A percentile compares a stretch with the other conserved stretches of the same genome.
Evolutionary conservation across 2,113 vertebrate genomes (phyloP).

Genomic region (Antechinus stuartii): DNA sequence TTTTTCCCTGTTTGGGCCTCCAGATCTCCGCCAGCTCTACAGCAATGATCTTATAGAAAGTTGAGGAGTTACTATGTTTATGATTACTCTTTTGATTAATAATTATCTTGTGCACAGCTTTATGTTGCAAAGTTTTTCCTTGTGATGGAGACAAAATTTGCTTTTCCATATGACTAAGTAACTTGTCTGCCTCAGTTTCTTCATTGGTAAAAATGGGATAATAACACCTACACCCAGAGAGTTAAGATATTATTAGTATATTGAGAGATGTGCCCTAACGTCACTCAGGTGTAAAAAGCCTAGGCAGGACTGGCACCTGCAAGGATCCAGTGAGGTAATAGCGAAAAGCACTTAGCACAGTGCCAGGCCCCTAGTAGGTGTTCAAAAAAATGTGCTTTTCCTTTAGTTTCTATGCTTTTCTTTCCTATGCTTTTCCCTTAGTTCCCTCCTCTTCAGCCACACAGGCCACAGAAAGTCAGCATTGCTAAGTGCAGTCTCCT

Average conservation of each 20-base stretch:
- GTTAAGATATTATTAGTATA: no score
- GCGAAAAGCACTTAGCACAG: not conserved
- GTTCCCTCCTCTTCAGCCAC: not conserved
- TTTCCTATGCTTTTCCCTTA: not conserved
- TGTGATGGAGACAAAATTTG: not conserved
- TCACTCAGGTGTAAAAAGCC: no score
- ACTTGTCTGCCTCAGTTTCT: not conserved
- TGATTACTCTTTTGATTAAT: not conserved
- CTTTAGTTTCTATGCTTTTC: not conserved
- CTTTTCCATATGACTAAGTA: not conserved
- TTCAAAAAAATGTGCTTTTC: not conserved
- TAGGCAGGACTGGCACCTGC: not conserved
- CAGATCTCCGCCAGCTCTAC: not conserved
- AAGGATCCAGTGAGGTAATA: not conserved
- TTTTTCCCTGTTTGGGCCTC: not conserved
- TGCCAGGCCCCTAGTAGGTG: not conserved
- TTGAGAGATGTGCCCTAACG: no score
- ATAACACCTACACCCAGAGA: not conserved
- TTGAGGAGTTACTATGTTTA: not conserved
- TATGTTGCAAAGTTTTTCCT: not conserved
- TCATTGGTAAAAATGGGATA: not conserved
- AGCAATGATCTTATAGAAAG: not conserved
- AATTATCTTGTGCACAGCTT: not conserved
- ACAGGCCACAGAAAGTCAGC: not conserved
- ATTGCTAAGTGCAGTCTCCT: not conserved